Base-by-base conservation (phyloP, 2,113 vertebrate species). In the Baryphthengus martii region DNA sequence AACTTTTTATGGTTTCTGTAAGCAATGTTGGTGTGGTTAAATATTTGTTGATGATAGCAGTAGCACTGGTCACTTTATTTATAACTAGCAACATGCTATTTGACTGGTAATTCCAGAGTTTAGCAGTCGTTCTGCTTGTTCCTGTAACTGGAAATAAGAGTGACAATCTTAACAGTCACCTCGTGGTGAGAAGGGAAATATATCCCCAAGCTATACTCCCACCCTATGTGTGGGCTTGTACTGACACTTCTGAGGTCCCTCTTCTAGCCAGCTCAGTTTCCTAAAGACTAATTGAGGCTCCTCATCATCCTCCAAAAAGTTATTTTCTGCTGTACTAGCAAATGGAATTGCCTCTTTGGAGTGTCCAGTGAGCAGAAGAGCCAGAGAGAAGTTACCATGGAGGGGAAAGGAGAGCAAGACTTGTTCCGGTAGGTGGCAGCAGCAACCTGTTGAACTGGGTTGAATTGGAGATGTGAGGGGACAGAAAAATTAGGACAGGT, bases 171-270 rank as follows among this genome's bases (percentile, higher is more conserved):
- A n/a, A 29, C 17, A 44, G 23, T 70, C 21, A 11, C 11, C 12
- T 83, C 28, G 13, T 76, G 4, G 59, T 65, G 49, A 49, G 25
- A 25, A 17, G 6, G 3, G 2, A 35, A 52, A 12, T 50, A 3
- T 5, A 25, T 66, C 28, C 19, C 23, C 4, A 16, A 20, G 21
- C 50, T 20, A 13, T 80, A 16, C 17, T 59, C n/a, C 37, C 66
- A 8, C 29, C 24, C 17, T 37, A 0, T 4, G 0, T 0, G 0
- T 65, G 26, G 45, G 7, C 26, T 77, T 17, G 19, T 37, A 4
- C 23, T 90, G 82, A 21, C 24, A 9, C 24, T 53, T 79, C 50
- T 71, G 40, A 19, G 11, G 17, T 74, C 19, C 17, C 21, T 73
- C 28, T 77, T 62, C 52, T 73, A 13, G 79, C 10, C 42, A 45